These are phyloP conservation scores for Natator depressus DNA, from an alignment of 2,113 vertebrate genomes.

Conservation along the genomic window DNA sequence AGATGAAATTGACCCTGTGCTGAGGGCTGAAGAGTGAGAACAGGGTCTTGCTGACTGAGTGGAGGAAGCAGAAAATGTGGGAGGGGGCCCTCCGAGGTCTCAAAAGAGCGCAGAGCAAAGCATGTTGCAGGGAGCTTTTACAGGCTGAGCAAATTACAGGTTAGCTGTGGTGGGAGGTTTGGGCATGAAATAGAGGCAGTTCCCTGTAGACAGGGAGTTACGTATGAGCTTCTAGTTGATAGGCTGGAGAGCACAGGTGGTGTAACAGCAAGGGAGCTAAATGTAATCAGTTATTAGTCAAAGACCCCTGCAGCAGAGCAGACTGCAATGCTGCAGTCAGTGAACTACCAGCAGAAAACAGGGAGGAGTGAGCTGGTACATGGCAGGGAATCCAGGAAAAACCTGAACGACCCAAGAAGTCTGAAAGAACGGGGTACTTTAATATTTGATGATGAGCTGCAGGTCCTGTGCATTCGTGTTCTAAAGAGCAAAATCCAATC, in stretches of 20 bases:
- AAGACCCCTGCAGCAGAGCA: neutral
- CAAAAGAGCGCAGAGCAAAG: neutral
- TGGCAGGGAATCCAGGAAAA: fast-evolving
- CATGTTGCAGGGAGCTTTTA: neutral
- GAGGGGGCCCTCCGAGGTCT: fast-evolving
- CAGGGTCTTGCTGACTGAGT: neutral
- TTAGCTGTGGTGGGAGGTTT: neutral
- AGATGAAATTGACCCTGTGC: neutral
- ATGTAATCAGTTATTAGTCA: neutral
- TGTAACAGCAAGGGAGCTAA: neutral
- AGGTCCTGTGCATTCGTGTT: neutral
- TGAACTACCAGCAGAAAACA: neutral
- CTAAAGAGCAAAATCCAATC: fast-evolving
- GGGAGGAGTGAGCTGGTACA: neutral
- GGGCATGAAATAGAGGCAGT: fast-evolving
- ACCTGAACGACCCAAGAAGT: fast-evolving
- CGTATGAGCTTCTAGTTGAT: neutral
- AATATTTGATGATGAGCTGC: neutral
- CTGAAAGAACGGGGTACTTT: neutral
- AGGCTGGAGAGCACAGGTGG: constrained; percentile 15
- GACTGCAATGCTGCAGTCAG: constrained; percentile 19
- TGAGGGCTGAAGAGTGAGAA: fast-evolving
- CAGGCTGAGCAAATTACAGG: neutral
- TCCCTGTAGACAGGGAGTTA: neutral
- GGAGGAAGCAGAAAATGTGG: neutral